Base-by-base conservation (phyloP, 1,140 invertebrate species). In the Drosophila melanica region DNA sequence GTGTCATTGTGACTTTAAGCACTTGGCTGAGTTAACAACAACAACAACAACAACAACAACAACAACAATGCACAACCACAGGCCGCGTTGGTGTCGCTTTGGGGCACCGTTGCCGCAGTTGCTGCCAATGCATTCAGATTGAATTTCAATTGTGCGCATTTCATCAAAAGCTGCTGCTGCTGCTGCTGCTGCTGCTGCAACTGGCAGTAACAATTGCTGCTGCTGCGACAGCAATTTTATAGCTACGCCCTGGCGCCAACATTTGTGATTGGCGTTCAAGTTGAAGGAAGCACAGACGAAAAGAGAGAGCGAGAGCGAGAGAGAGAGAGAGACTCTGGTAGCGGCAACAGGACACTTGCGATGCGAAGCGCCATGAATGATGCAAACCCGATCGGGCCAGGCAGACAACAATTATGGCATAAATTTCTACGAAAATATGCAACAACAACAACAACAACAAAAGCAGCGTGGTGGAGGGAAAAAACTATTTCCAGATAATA, bases 401-500 rank as follows among this genome's bases (percentile, higher is more conserved):
- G 69, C 71, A 51, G 62, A 74, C 71, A 57, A 62, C 66, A 74
- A 74, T 57, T 74, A 63, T 74, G 71, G 37, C 66, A 69, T 50
- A 62, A 62, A 74, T 69, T 74, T 69, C 65, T 37, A 57, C 59
- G 20, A 67, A 73, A 67, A 59, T 62, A 69, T 48, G 20, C 30
- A 51, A 44, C 12, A 45, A 51, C 35, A 20, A n/a, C 33, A 41
- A 42, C n/a, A 44, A 37, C n/a, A 16, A 37, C 37, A 63, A 16
- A 4, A 20, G 35, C 11, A 51, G 3, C 4, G 23, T 10, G 11
- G 2, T 23, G 23, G 9, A 33, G 12, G 42, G 9, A 30, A 30
- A 50, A 48, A 54, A 39, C 50, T 51, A 62, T 75, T 81, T 60
- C 69, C 70, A 80, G 67, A 51, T 69, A 75, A 86, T 87, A 86